phyloP scores from a whole-genome alignment of 2,888 invertebrate species.

The Morpho deidamia region DNA sequence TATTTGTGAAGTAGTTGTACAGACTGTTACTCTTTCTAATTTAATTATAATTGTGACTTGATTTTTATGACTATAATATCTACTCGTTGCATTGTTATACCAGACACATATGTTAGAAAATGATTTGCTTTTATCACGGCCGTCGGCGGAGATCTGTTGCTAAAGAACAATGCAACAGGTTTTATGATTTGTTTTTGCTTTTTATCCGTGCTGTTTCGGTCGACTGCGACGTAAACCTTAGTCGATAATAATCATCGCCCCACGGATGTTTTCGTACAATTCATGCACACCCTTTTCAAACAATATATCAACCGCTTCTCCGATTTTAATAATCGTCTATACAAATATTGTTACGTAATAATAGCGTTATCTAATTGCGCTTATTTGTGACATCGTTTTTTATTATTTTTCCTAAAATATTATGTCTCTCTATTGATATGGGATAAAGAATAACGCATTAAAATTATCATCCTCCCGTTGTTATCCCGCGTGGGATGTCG shows the following conservation, averaged over 20 bases:
- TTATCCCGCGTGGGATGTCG: too few relatives aligned
- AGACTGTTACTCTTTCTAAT: neutral
- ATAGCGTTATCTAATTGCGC: neutral
- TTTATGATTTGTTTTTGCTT: constrained; percentile 66
- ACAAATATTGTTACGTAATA: neutral
- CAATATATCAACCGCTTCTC: neutral
- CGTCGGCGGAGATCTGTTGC: constrained; percentile 43
- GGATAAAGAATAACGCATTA: constrained; percentile 1
- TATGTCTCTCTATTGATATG: neutral
- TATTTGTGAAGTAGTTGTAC: constrained; percentile 1
- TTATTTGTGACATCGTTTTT: neutral
- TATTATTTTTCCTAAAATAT: neutral
- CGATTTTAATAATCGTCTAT: neutral
- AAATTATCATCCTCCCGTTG: too few relatives aligned
- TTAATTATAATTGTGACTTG: neutral
- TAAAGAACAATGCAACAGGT: constrained; percentile 72
- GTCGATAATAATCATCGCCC: constrained; percentile 17
- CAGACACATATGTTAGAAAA: constrained; percentile 31
- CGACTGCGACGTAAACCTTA: constrained; percentile 25
- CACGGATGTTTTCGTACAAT: constrained; percentile 29
- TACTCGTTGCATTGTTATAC: constrained; percentile 22
- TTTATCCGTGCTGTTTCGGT: constrained; percentile 40
- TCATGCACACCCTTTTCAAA: constrained; percentile 7
- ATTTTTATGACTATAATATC: neutral
- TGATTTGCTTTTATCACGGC: constrained; percentile 59